Evolutionary conservation across 2,888 invertebrate genomes (phyloP).

Genomic region (Nymphalis polychloros): DNA sequence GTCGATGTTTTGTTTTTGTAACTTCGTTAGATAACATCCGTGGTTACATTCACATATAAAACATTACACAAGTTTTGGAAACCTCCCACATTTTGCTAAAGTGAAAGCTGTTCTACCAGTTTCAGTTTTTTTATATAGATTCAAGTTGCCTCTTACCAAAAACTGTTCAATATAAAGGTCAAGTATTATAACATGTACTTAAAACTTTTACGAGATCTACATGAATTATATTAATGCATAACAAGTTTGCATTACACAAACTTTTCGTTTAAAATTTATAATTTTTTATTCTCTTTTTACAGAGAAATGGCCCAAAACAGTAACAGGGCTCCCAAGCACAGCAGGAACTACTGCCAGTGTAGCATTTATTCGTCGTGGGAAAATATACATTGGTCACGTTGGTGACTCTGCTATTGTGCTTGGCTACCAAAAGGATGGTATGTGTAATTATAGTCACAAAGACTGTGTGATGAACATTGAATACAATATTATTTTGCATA

Average conservation of each 20-base stretch:
- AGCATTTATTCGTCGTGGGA: conserved; percentile 95
- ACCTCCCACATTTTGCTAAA: conserved; percentile 59
- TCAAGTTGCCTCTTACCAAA: conserved; percentile 61
- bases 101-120: conserved; percentile 78
- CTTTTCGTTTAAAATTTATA: too few species aligned
- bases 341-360: conserved; percentile 98
- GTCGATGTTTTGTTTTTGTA: conserved; percentile 52
- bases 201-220: conserved; percentile 1
- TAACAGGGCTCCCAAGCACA: conserved; percentile 96
- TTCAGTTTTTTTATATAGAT: conserved; percentile 57
- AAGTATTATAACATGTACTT: conserved; percentile 26
- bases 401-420: conserved; percentile 98
- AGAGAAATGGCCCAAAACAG: conserved; percentile 98
- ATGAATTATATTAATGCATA: neutral
- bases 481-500: neutral
- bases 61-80: conserved; percentile 56
- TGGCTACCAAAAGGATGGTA: conserved; percentile 88
- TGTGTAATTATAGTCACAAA: conserved; percentile 36
- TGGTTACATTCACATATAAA: conserved; percentile 39
- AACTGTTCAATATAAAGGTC: conserved; percentile 53
- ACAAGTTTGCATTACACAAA: too few species aligned
- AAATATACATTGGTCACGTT: conserved; percentile 98
- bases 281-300: conserved; percentile 43
- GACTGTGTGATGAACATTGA: neutral
- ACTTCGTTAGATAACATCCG: conserved; percentile 53